Conservation (phyloP, 2,113 vertebrate species). For the Hippocampus zosterae region DNA sequence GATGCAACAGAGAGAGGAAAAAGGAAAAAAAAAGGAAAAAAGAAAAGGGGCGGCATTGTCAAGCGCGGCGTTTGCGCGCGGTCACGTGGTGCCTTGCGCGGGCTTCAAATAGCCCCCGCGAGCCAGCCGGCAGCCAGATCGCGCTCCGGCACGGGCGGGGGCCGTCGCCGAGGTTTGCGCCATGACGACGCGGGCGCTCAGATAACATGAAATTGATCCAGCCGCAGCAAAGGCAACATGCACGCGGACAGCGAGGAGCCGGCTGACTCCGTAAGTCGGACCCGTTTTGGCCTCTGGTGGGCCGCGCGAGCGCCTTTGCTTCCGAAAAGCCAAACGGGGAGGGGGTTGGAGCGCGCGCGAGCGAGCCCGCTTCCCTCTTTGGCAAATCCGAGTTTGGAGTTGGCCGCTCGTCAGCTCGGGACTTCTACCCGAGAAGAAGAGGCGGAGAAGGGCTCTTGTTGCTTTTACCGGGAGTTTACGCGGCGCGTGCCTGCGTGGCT, state of each 20-base stretch:
- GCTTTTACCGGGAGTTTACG: too few species aligned
- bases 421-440: background rate
- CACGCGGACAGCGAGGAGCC: slow-evolving; percentile 71
- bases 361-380: too few species aligned
- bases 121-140: slow-evolving; percentile 67
- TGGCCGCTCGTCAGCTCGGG: too few species aligned
- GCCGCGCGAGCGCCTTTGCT: slow-evolving; percentile 12
- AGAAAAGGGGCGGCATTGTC: slow-evolving; percentile 59
- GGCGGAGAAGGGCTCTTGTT: background rate
- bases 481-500: too few species aligned
- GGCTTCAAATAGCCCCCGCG: slow-evolving; percentile 69
- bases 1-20: slow-evolving; percentile 21
- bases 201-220: slow-evolving; percentile 74
- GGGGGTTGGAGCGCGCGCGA: too few species aligned
- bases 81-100: slow-evolving; percentile 62
- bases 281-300: slow-evolving; percentile 26
- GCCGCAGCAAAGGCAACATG: slow-evolving; percentile 71
- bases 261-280: slow-evolving; percentile 68
- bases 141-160: slow-evolving; percentile 67
- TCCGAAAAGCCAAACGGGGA: too few species aligned
- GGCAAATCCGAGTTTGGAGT: background rate
- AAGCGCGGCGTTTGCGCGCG: slow-evolving; percentile 41
- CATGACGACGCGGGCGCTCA: slow-evolving; percentile 74
- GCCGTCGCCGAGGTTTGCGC: slow-evolving; percentile 69
- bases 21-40: background rate